phyloP scores from a whole-genome alignment of 2,888 invertebrate genomes.

The Cetonia aurata region DNA sequence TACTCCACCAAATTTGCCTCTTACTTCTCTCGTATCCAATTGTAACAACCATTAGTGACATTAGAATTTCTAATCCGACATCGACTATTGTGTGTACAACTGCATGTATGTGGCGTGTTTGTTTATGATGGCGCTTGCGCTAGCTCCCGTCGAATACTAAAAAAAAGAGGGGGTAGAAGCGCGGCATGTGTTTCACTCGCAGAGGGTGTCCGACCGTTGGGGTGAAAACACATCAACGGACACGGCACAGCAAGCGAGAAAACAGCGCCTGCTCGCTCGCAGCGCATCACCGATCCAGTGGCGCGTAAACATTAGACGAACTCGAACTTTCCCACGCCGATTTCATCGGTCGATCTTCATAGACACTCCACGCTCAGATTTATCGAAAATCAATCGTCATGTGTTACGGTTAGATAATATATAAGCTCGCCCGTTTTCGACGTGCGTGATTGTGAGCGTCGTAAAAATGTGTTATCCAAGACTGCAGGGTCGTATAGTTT shows the following conservation, averaged over 20 bases:
- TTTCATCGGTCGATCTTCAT: not conserved
- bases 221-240: slow-evolving; percentile 44
- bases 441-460: slow-evolving; percentile 41
- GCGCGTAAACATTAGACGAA: slow-evolving; percentile 22
- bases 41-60: slow-evolving; percentile 14
- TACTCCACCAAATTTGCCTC: not conserved
- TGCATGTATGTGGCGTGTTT: slow-evolving; percentile 32
- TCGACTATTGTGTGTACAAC: slow-evolving; percentile 19
- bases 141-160: slow-evolving; percentile 33
- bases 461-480: slow-evolving; percentile 40
- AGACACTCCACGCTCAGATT: slow-evolving; percentile 23
- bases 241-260: not conserved
- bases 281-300: not conserved
- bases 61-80: slow-evolving; percentile 42
- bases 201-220: slow-evolving; percentile 52
- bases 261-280: not conserved
- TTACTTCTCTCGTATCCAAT: not conserved
- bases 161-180: slow-evolving; percentile 50
- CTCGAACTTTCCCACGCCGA: not conserved
- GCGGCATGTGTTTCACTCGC: slow-evolving; percentile 52
- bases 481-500: slow-evolving; percentile 33
- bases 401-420: slow-evolving; percentile 10
- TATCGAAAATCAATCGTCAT: slow-evolving; percentile 27
- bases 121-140: slow-evolving; percentile 48
- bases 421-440: slow-evolving; percentile 10